A percentile compares a stretch with the other conserved stretches of the same genome.
phyloP scores from a whole-genome alignment of 2,797 vertebrate species.

The Bradypus variegatus region DNA sequence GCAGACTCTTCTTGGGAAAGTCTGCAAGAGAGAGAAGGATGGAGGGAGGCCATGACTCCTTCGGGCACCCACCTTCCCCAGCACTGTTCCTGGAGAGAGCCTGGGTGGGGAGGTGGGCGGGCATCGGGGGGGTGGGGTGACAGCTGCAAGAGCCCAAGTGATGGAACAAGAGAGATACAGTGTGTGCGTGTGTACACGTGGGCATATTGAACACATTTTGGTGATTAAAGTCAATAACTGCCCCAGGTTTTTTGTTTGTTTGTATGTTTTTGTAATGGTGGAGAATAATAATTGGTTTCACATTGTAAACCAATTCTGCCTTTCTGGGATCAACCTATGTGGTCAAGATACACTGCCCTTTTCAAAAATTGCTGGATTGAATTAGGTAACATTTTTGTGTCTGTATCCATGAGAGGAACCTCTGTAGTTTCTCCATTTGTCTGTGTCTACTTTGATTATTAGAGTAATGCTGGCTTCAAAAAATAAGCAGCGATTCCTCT shows the following conservation, averaged over 20 bases:
- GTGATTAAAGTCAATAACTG: background rate
- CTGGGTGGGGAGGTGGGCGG: too few relatives aligned
- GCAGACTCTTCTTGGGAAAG: background rate
- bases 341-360: accelerated
- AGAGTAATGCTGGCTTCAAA: background rate
- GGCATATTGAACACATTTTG: accelerated
- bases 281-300: background rate
- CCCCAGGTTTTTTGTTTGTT: too few relatives aligned
- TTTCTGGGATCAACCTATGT: accelerated
- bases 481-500: background rate
- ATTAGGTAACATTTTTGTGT: background rate
- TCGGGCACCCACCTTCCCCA: accelerated
- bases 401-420: accelerated
- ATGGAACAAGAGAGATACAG: background rate
- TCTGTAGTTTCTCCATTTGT: background rate
- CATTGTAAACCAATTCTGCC: background rate
- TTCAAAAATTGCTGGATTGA: background rate
- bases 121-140: too few relatives aligned
- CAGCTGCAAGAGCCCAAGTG: background rate
- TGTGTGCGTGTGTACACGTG: accelerated
- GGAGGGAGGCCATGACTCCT: background rate
- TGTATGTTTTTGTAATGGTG: too few relatives aligned
- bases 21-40: background rate
- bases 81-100: background rate
- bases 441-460: background rate